Percentiles rank a stretch among this genome's conserved stretches.
Conservation (phyloP, 2,113 vertebrate genomes). For the Phyllostomus hastatus region DNA sequence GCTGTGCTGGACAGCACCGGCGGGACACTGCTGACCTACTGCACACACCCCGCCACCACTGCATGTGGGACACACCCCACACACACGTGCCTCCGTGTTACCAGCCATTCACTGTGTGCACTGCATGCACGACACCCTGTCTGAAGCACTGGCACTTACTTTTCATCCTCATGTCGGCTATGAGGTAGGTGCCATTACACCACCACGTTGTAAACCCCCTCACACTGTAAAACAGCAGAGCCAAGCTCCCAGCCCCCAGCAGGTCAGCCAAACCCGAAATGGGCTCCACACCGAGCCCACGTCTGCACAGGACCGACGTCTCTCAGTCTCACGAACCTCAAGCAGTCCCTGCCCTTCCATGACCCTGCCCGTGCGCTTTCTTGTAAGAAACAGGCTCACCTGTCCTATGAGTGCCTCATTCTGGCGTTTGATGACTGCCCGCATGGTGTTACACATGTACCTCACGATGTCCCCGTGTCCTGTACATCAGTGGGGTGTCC, state of each 20-base stretch:
- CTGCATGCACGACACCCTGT: not conserved
- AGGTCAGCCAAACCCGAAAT: not conserved
- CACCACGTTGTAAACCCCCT: not conserved
- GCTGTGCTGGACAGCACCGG: no score
- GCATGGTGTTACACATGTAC: not conserved
- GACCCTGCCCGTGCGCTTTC: no score
- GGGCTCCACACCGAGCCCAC: not conserved
- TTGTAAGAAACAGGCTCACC: not conserved
- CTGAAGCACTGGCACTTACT: not conserved
- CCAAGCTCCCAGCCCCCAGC: not conserved
- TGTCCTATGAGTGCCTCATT: not conserved
- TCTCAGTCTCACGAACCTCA: not conserved
- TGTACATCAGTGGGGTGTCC: not conserved
- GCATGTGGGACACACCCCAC: not conserved
- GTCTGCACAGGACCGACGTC: rapidly evolving
- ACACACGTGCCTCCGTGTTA: not conserved
- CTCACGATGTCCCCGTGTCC: not conserved
- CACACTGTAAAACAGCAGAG: not conserved
- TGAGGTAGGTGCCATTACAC: not conserved
- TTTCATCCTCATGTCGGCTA: not conserved
- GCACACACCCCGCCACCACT: rapidly evolving
- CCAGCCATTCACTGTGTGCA: rapidly evolving
- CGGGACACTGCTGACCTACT: not conserved
- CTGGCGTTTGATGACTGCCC: not conserved
- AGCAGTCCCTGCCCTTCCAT: not conserved